Evolutionary conservation across 2,888 invertebrate species (phyloP).

Genomic region (Coremacera marginata): DNA sequence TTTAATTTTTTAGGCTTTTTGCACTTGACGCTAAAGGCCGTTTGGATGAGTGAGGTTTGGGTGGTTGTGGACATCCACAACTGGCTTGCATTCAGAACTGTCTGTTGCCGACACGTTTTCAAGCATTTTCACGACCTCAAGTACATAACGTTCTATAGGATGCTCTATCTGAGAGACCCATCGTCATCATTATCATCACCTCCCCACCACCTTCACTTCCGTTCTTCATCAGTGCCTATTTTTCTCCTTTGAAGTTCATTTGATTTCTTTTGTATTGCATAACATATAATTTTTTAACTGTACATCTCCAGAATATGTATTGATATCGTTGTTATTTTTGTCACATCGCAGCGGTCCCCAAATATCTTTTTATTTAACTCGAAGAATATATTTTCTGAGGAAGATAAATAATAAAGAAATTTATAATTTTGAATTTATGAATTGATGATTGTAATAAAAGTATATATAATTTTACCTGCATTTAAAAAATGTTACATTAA

Average conservation of each 20-base stretch:
- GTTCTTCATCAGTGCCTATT: not conserved
- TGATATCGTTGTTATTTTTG: no score
- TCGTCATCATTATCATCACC: slow-evolving; percentile 4
- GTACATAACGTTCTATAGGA: not conserved
- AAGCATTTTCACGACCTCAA: not conserved
- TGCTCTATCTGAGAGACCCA: no score
- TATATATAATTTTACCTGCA: no score
- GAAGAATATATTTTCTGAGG: no score
- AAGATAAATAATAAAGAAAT: no score
- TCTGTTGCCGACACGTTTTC: slow-evolving; percentile 53
- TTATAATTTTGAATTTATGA: no score
- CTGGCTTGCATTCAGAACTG: slow-evolving; percentile 45
- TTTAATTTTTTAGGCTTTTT: slow-evolving; percentile 20
- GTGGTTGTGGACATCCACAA: not conserved
- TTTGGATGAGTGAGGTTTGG: not conserved
- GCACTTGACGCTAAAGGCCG: not conserved
- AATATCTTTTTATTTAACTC: no score
- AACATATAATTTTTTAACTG: no score
- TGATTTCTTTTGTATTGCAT: not conserved
- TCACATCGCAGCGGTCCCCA: no score
- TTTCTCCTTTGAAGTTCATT: not conserved
- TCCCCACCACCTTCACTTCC: not conserved
- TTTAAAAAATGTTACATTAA: no score
- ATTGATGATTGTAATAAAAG: no score
- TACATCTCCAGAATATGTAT: no score